These are phyloP conservation scores for Cynocephalus volans DNA, from an alignment of 2,113 vertebrate genomes.

Conservation along the genomic window DNA sequence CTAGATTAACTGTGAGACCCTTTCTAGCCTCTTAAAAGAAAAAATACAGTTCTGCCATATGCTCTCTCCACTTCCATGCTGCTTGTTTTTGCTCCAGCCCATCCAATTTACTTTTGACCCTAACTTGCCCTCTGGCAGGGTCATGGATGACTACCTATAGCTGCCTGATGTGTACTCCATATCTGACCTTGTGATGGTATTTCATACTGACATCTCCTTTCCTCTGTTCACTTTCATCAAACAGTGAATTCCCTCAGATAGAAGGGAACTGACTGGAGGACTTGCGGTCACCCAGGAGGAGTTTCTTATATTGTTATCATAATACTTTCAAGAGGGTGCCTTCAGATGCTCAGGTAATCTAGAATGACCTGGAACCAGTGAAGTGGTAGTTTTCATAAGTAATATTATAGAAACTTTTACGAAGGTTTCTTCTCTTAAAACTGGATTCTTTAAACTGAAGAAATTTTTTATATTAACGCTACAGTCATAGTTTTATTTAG, in stretches of 20 bases:
- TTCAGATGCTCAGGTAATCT: neutral
- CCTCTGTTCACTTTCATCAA: neutral
- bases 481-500: neutral
- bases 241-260: neutral
- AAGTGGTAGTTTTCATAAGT: neutral
- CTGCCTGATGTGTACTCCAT: neutral
- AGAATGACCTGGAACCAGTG: neutral
- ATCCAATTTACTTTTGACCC: neutral
- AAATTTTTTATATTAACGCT: neutral
- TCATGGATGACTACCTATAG: neutral
- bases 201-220: neutral
- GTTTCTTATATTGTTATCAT: neutral
- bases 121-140: too few species aligned
- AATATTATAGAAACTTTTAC: neutral
- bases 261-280: neutral
- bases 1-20: neutral
- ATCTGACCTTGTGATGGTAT: fast-evolving
- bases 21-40: neutral
- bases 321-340: too few species aligned
- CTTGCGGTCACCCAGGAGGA: neutral
- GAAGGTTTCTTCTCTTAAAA: neutral
- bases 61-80: neutral
- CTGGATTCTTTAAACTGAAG: neutral
- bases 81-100: neutral
- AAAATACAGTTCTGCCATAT: neutral